phyloP scores from a whole-genome alignment of 2,113 vertebrate species.

The Plectropomus leopardus region DNA sequence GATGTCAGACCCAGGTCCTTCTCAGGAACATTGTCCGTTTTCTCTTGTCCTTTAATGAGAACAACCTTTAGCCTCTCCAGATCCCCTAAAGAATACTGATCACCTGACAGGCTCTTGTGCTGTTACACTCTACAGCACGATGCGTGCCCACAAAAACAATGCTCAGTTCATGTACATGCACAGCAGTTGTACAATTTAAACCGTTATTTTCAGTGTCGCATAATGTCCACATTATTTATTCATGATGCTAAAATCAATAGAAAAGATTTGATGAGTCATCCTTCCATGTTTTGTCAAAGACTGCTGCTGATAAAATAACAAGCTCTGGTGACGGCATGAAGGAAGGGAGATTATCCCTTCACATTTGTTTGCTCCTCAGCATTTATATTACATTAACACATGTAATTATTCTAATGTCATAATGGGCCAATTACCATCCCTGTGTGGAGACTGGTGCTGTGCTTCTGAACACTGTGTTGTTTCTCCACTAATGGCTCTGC shows the following conservation, averaged over 20 bases:
- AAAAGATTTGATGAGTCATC: conserved; percentile 77
- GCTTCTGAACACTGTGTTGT: conserved; percentile 65
- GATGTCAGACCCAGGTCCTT: conserved; percentile 42
- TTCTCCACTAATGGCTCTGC: conserved; percentile 66
- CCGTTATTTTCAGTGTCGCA: conserved; percentile 39
- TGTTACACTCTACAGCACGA: background rate
- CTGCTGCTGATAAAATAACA: conserved; percentile 69
- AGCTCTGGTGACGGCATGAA: conserved; percentile 57
- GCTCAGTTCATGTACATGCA: background rate
- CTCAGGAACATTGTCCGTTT: conserved; percentile 44
- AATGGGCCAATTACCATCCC: conserved; percentile 74
- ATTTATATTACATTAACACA: conserved; percentile 76
- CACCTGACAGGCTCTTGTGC: conserved; percentile 11
- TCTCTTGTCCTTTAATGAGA: conserved; percentile 66
- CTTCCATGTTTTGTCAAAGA: conserved; percentile 64
- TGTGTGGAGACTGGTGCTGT: conserved; percentile 63
- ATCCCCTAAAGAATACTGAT: conserved; percentile 58
- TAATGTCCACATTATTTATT: conserved; percentile 72
- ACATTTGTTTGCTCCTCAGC: conserved; percentile 72
- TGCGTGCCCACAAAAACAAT: background rate
- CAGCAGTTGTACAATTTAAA: conserved; percentile 13
- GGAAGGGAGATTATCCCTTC: conserved; percentile 72
- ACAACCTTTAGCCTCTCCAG: conserved; percentile 58
- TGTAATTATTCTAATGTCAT: conserved; percentile 80
- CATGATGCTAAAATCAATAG: conserved; percentile 68